phyloP scores from a whole-genome alignment of 2,888 invertebrate genomes.

The Tricholauxania praeusta region DNA sequence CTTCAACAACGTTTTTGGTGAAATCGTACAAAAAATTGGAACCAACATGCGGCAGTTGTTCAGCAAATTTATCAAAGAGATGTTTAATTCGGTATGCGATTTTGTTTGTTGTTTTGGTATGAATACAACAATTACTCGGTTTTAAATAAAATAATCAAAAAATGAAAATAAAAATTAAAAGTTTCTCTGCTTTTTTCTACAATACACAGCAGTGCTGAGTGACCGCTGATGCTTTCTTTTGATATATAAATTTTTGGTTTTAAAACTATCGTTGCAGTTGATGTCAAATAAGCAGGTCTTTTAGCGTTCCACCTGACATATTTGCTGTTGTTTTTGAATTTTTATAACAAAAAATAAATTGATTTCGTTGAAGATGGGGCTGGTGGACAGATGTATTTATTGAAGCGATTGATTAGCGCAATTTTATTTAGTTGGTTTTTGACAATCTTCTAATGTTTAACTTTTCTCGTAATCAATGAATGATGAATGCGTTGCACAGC shows the following conservation, averaged over 20 bases:
- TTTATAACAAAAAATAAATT: conserved; percentile 8
- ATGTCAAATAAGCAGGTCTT: conserved; percentile 62
- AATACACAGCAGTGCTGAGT: neutral
- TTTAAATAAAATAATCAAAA: conserved; percentile 31
- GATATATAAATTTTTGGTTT: too few species aligned
- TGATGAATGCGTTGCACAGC: neutral
- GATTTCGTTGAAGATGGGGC: neutral
- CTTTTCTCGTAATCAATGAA: neutral
- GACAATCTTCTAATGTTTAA: too few species aligned
- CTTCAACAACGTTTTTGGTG: conserved; percentile 53
- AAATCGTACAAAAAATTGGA: conserved; percentile 52
- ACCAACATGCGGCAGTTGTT: conserved; percentile 66
- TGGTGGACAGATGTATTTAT: neutral
- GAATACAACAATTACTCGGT: conserved; percentile 5
- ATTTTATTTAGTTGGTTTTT: too few species aligned
- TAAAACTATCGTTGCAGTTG: conserved; percentile 44
- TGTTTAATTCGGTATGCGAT: neutral
- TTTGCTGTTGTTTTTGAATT: conserved; percentile 39
- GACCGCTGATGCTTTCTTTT: neutral
- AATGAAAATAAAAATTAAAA: conserved; percentile 10
- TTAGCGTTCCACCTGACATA: conserved; percentile 55
- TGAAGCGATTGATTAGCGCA: neutral
- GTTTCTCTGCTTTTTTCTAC: conserved; percentile 27
- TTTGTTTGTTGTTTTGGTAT: conserved; percentile 1
- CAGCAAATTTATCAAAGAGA: conserved; percentile 5